phyloP scores from a whole-genome alignment of 2,113 vertebrate genomes.

The Myiagra hebetior region DNA sequence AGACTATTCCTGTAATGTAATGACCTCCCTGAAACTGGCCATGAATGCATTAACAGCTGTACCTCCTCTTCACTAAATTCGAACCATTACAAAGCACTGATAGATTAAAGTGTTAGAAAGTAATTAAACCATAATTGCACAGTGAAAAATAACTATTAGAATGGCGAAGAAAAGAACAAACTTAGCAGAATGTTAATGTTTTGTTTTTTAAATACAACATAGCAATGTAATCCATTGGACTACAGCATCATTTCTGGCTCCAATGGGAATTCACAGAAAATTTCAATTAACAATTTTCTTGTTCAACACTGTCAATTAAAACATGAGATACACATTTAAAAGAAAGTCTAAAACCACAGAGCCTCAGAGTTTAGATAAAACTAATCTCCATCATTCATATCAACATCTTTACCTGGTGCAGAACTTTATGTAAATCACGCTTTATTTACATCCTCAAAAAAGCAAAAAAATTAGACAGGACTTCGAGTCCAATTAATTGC shows the following conservation, averaged over 20 bases:
- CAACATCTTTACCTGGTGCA: neutral
- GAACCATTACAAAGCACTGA: neutral
- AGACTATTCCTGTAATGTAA: neutral
- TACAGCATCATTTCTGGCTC: neutral
- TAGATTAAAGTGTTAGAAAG: neutral
- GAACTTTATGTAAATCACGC: neutral
- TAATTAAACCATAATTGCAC: neutral
- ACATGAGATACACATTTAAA: neutral
- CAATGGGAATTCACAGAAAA: neutral
- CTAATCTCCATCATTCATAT: neutral
- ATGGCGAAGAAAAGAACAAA: neutral
- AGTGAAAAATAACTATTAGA: constrained; percentile 3
- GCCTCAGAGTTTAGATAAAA: neutral
- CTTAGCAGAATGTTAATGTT: neutral
- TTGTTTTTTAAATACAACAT: neutral
- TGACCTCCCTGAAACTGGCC: neutral
- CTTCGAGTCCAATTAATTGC: neutral
- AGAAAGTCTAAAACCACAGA: neutral
- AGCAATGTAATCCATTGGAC: neutral
- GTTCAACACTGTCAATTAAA: neutral
- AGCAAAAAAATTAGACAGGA: neutral
- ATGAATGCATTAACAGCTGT: neutral
- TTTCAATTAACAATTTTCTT: neutral
- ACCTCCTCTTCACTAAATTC: neutral
- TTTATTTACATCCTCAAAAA: neutral